A percentile compares a stretch with the other conserved stretches of the same genome.
These are phyloP conservation scores for Aradus depressus DNA, from an alignment of 2,888 invertebrate genomes.

Conservation along the genomic window DNA sequence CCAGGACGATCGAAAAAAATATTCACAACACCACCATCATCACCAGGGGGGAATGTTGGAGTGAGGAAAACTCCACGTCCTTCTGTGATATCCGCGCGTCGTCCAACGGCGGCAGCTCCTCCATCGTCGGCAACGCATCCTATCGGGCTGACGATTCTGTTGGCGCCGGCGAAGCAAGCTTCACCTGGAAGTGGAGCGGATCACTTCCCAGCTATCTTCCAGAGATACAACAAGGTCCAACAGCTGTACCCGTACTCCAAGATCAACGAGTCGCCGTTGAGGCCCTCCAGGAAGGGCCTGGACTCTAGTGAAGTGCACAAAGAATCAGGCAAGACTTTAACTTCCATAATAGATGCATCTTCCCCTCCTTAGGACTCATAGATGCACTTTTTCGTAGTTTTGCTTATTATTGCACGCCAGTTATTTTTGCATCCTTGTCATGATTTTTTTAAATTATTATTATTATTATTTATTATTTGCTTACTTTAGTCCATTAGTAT, in stretches of 20 bases:
- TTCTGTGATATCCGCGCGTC: slow-evolving; percentile 27
- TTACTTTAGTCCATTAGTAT: no score
- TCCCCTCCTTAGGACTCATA: no score
- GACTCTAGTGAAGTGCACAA: slow-evolving; percentile 23
- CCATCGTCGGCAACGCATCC: slow-evolving; percentile 28
- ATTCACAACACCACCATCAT: slow-evolving; percentile 37
- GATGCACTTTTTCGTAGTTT: no score
- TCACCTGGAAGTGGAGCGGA: slow-evolving; percentile 36
- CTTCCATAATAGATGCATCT: slow-evolving; percentile 10
- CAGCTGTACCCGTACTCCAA: slow-evolving; percentile 36
- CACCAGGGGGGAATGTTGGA: slow-evolving; percentile 31
- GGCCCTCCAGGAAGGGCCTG: slow-evolving; percentile 29
- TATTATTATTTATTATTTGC: no score
- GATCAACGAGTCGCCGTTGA: slow-evolving; percentile 26
- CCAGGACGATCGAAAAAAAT: slow-evolving; percentile 42
- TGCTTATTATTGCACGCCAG: no score
- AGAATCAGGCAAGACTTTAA: slow-evolving; percentile 30
- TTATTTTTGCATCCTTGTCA: no score
- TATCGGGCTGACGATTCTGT: slow-evolving; percentile 34
- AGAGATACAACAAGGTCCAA: slow-evolving; percentile 63
- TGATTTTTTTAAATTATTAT: no score
- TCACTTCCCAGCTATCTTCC: slow-evolving; percentile 55
- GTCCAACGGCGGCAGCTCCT: slow-evolving; percentile 24
- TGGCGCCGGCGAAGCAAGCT: slow-evolving; percentile 36
- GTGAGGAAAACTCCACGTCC: slow-evolving; percentile 25